These are phyloP conservation scores for Chamaedrilus cognettii DNA, from an alignment of 2,888 invertebrate genomes.

Conservation along the genomic window DNA sequence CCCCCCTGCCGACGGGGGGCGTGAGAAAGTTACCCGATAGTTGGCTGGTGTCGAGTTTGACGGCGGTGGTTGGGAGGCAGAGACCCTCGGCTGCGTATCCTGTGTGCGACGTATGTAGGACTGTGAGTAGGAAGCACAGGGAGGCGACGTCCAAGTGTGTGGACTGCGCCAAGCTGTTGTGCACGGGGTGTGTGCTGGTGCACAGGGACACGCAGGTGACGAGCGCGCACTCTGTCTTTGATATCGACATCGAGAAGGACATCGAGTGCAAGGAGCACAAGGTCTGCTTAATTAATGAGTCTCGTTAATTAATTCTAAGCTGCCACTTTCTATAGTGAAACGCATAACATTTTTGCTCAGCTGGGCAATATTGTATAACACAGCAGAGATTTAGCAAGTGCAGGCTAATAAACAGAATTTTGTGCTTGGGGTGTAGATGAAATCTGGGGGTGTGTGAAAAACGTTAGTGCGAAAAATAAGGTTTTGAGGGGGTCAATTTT, in stretches of 20 bases:
- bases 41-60: slow-evolving; percentile 5
- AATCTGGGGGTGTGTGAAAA: too few relatives aligned
- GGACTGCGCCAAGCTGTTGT: slow-evolving; percentile 59
- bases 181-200: slow-evolving; percentile 55
- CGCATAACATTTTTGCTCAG: too few relatives aligned
- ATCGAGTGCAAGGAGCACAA: slow-evolving; percentile 49
- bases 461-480: too few relatives aligned
- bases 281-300: not conserved
- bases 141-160: slow-evolving; percentile 51
- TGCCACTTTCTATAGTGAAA: not conserved
- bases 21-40: slow-evolving; percentile 3
- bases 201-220: slow-evolving; percentile 59
- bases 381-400: too few relatives aligned
- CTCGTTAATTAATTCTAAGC: not conserved
- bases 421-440: too few relatives aligned
- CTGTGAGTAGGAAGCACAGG: not conserved
- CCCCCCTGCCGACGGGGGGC: not conserved
- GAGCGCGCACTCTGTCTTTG: slow-evolving; percentile 58
- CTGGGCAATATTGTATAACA: too few relatives aligned
- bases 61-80: slow-evolving; percentile 1
- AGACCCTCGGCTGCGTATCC: not conserved
- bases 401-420: too few relatives aligned
- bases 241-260: slow-evolving; percentile 60
- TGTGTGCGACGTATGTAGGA: not conserved
- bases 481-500: too few relatives aligned